Evolutionary conservation across 2,797 vertebrate genomes (phyloP).

Genomic region (Lacerta bilineata): DNA sequence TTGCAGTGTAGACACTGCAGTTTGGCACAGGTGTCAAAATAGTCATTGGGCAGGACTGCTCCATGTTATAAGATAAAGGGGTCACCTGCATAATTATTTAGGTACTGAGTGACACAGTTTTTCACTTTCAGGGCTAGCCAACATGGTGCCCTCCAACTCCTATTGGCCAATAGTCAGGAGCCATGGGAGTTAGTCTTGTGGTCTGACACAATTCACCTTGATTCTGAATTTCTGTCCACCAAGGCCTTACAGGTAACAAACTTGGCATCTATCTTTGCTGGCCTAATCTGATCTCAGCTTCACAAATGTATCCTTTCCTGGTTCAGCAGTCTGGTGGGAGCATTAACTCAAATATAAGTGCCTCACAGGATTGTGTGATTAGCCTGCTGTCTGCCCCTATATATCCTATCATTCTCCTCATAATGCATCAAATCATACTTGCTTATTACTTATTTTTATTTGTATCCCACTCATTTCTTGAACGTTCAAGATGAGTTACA

Average conservation of each 20-base stretch:
- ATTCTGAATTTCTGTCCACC: not conserved
- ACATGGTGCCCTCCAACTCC: too few relatives aligned
- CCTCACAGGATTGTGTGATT: not conserved
- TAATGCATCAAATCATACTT: not conserved
- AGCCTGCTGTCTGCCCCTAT: not conserved
- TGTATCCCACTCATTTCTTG: not conserved
- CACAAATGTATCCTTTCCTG: not conserved
- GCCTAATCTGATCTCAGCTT: not conserved
- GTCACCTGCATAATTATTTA: not conserved
- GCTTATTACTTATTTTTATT: not conserved
- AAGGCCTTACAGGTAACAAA: not conserved
- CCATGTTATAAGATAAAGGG: not conserved
- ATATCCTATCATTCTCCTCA: not conserved
- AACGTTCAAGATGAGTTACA: not conserved
- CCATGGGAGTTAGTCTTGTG: too few relatives aligned
- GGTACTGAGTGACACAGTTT: not conserved
- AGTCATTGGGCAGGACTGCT: not conserved
- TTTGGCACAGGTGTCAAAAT: not conserved
- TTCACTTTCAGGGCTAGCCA: too few relatives aligned
- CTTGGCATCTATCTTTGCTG: not conserved
- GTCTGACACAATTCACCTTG: not conserved
- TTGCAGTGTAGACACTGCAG: not conserved
- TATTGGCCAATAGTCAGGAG: too few relatives aligned
- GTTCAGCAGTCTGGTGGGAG: not conserved
- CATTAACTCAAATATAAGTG: slow-evolving; percentile 6